A percentile compares a stretch with the other conserved stretches of the same genome.
These are phyloP conservation scores for Nannospalax galili DNA, from an alignment of 2,113 vertebrate genomes.

Conservation along the genomic window DNA sequence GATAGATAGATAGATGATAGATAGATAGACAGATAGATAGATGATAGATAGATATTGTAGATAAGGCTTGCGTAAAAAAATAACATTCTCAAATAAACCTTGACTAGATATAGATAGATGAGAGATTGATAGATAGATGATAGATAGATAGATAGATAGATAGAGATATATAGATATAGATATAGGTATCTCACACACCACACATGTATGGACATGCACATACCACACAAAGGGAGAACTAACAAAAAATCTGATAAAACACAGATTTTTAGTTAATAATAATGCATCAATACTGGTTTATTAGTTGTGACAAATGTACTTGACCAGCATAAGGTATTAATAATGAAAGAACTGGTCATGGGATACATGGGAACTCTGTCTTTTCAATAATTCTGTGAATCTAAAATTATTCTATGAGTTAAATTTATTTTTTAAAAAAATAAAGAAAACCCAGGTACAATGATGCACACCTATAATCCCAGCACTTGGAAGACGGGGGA, in stretches of 20 bases:
- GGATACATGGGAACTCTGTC: background rate
- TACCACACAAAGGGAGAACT: background rate
- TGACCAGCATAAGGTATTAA: background rate
- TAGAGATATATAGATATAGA: no score
- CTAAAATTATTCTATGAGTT: background rate
- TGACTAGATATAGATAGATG: no score
- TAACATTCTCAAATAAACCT: no score
- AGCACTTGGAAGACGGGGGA: background rate
- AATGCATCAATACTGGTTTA: background rate
- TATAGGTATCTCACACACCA: background rate
- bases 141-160: no score
- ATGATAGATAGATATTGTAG: no score
- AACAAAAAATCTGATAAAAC: background rate
- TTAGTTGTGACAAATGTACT: background rate
- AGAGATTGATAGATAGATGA: no score
- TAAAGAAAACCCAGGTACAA: background rate
- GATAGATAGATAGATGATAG: no score
- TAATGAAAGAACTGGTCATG: background rate
- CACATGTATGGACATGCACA: background rate
- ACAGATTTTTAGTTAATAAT: background rate
- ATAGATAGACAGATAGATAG: no score
- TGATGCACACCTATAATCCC: background rate
- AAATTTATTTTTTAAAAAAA: background rate
- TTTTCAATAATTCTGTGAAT: constrained; percentile 20
- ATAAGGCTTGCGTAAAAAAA: no score